A percentile compares a stretch with the other conserved stretches of the same genome.
These are phyloP conservation scores for Acrobasis repandana DNA, from an alignment of 2,888 invertebrate genomes.

Conservation along the genomic window DNA sequence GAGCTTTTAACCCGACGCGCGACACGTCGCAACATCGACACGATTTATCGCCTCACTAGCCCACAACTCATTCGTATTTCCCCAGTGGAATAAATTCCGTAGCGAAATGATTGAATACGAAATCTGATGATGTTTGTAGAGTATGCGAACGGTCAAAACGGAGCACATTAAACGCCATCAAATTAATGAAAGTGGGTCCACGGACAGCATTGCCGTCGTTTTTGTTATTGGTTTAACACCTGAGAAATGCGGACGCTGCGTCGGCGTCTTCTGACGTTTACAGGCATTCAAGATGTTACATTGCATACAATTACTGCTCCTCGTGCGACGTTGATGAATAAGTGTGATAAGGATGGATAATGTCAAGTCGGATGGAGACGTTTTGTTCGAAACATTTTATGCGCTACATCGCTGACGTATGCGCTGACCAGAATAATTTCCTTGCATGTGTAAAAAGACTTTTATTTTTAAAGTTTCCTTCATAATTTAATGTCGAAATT, in stretches of 20 bases:
- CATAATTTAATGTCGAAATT: conserved; percentile 6
- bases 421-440: conserved; percentile 25
- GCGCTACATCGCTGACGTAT: conserved; percentile 39
- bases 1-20: conserved; percentile 81
- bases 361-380: conserved; percentile 49
- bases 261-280: conserved; percentile 39
- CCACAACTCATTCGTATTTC: conserved; percentile 79
- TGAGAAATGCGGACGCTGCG: conserved; percentile 40
- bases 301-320: conserved; percentile 46
- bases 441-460: conserved; percentile 8
- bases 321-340: conserved; percentile 38
- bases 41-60: conserved; percentile 79
- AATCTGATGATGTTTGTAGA: conserved; percentile 41
- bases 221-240: conserved; percentile 34
- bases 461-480: conserved; percentile 9
- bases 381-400: conserved; percentile 47
- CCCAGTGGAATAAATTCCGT: conserved; percentile 72
- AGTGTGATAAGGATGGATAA: conserved; percentile 42
- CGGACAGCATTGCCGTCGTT: conserved; percentile 20
- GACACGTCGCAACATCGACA: conserved; percentile 78
- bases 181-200: conserved; percentile 26
- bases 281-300: conserved; percentile 37
- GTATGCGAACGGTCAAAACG: conserved; percentile 20
- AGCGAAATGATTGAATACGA: conserved; percentile 67
- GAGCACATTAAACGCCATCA: conserved; percentile 20